phyloP scores from a whole-genome alignment of 2,888 invertebrate species.

The Salticus scenicus region DNA sequence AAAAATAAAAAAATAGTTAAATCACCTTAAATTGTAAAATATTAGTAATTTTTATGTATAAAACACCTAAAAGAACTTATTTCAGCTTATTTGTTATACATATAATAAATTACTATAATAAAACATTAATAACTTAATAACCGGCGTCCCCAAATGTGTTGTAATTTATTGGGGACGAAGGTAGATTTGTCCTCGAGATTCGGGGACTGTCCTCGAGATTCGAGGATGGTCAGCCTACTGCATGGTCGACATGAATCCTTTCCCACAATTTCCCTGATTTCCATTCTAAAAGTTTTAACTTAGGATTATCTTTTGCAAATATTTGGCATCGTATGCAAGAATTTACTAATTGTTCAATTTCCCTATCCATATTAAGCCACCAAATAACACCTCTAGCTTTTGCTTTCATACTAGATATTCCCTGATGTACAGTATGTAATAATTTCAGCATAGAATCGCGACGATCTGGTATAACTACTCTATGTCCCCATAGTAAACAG shows the following conservation, averaged over 20 bases:
- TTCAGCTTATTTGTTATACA: too few relatives aligned
- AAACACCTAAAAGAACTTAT: too few relatives aligned
- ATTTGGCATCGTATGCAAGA: background rate
- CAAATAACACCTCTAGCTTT: background rate
- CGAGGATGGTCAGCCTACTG: too few relatives aligned
- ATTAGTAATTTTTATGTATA: too few relatives aligned
- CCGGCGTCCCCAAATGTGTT: too few relatives aligned
- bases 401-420: background rate
- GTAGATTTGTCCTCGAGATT: too few relatives aligned
- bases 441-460: background rate
- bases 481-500: background rate
- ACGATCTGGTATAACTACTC: background rate
- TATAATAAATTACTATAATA: too few relatives aligned
- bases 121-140: too few relatives aligned
- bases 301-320: background rate
- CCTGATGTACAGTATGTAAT: background rate
- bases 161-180: too few relatives aligned
- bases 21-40: too few relatives aligned
- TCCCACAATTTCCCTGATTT: background rate
- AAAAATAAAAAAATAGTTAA: too few relatives aligned
- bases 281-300: background rate
- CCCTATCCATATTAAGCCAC: background rate
- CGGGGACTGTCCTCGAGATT: too few relatives aligned
- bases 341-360: background rate
- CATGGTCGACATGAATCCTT: background rate